Evolutionary conservation across 2,888 invertebrate genomes (phyloP).

Genomic region (Hydrotaea diabolus): DNA sequence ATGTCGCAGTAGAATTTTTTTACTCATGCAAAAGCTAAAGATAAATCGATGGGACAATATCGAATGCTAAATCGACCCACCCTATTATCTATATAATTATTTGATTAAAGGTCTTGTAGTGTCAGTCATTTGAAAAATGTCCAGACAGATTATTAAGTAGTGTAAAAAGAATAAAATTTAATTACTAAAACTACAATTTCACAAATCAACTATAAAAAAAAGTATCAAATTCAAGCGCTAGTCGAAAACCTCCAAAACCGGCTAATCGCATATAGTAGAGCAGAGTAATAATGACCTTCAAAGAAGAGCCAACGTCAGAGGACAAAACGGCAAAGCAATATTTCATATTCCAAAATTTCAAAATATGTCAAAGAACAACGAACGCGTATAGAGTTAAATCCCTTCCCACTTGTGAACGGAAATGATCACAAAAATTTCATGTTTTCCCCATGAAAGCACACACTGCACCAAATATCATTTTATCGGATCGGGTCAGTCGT

Average conservation of each 20-base stretch:
- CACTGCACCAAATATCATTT: constrained; percentile 27
- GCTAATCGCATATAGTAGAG: background rate
- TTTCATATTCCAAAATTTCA: background rate
- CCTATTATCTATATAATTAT: too few relatives aligned
- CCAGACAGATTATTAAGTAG: too few relatives aligned
- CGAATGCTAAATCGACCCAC: too few relatives aligned
- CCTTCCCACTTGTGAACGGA: background rate
- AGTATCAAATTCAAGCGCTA: too few relatives aligned
- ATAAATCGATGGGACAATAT: too few relatives aligned
- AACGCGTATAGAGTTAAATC: background rate
- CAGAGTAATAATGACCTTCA: background rate
- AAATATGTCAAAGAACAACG: background rate
- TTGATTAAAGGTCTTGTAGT: too few relatives aligned
- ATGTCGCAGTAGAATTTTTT: too few relatives aligned
- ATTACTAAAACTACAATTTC: too few relatives aligned
- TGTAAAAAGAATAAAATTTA: too few relatives aligned
- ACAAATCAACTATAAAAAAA: too few relatives aligned
- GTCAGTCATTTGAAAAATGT: too few relatives aligned
- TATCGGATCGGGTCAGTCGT: background rate
- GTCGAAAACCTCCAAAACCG: background rate
- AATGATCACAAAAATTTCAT: background rate
- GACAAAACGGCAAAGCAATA: background rate
- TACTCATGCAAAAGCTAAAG: too few relatives aligned
- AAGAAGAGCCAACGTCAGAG: background rate
- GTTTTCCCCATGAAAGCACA: background rate